Evolutionary conservation across 2,888 invertebrate species (phyloP), one percentile per base, ranked within the genome.

Genomic region (Bibio marci): DNA sequence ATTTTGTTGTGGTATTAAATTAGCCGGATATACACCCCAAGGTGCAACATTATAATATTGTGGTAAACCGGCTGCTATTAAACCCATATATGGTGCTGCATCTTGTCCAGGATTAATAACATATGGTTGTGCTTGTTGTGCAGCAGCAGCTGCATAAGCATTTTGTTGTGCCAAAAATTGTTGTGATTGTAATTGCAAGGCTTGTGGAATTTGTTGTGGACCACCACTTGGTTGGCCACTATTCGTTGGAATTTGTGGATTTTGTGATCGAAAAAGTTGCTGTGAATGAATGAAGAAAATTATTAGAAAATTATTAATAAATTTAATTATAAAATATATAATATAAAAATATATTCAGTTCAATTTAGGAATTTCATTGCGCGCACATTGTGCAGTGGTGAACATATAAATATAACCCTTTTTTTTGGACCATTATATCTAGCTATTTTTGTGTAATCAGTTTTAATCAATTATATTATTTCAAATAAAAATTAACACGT

Each of bases 11-110:
- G 78, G 79, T 53, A 79, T 70, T 50, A 78, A 66, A 56, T 78
- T 76, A 34, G 81, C 76, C 31, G 90, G 88, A 65, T 92, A 92
- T 54, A 92, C 85, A 48, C 80, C 78, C 88, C 92, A 92, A 25
- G 90, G 90, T 38, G 77, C 76, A 47, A 90, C 82, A 41, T 86
- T 83, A 63, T 92, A 92, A 67, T 94, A 92, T 54, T 88, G 91
- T 38, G 88, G 88, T 52, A 90, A 72, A 60, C 80, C 70, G 62
- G 75, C 78, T 55, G 86, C 77, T 53, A 82, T 78, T 55, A 88
- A 69, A 42, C 82, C 76, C 38, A 38, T 35, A 63, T 90, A 91
- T 25, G 87, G 90, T 47, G 73, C 63, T 22, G 62, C 63, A 60
- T 80, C 80, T 58, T 79, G 79, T 26, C 68, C 68, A 38, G 88